These are phyloP conservation scores for Corydoras sp. DNA, from an alignment of 2,113 vertebrate species.

Conservation along the genomic window DNA sequence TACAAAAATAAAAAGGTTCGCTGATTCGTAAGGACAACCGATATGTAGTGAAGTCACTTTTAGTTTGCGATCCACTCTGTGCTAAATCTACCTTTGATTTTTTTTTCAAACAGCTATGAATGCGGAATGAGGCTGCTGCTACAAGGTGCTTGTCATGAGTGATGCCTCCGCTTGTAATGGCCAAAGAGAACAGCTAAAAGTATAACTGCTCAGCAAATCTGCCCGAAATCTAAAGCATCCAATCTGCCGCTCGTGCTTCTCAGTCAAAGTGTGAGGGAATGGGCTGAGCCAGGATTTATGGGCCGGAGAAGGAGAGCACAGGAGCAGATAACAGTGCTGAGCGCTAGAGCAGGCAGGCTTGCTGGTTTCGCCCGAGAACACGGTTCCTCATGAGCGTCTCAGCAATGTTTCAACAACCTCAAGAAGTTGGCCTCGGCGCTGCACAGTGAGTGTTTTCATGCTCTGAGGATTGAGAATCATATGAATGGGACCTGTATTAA, in stretches of 20 bases:
- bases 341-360: not conserved
- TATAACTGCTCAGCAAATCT: not conserved
- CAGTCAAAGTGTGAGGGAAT: constrained; percentile 5
- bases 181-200: not conserved
- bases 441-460: too few relatives aligned
- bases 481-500: too few relatives aligned
- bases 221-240: constrained; percentile 5
- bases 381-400: constrained; percentile 8
- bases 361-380: constrained; percentile 3
- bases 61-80: too few relatives aligned
- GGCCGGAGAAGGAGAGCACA: constrained; percentile 7
- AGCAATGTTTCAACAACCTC: not conserved
- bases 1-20: too few relatives aligned
- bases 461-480: too few relatives aligned
- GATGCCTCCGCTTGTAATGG: not conserved
- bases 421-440: not conserved
- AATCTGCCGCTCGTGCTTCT: not conserved
- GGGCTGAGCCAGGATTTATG: constrained; percentile 3
- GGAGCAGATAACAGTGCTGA: constrained; percentile 7
- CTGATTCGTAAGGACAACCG: too few relatives aligned
- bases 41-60: too few relatives aligned
- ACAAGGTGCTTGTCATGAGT: not conserved
- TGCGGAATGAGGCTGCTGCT: not conserved
- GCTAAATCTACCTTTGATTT: too few relatives aligned
- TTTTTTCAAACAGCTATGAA: too few relatives aligned